These are phyloP conservation scores for Apomyelois bistriatella DNA, from an alignment of 2,888 invertebrate genomes.

Conservation along the genomic window DNA sequence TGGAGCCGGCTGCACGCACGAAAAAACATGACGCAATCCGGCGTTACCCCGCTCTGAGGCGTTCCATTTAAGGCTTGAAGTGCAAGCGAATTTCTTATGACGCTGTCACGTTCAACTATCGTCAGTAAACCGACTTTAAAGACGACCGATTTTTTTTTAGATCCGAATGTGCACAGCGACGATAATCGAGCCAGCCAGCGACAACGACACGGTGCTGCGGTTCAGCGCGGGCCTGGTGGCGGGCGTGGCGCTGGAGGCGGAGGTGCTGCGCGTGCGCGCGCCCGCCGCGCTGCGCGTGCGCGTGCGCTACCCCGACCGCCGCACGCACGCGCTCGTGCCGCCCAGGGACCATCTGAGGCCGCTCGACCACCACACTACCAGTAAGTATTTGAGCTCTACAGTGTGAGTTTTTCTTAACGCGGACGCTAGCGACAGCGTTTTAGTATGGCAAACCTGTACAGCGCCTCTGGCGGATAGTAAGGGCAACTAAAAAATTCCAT, in stretches of 20 bases:
- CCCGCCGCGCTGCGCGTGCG: constrained; percentile 87
- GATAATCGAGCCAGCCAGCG: constrained; percentile 91
- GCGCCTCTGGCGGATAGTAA: no score
- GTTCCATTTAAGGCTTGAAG: no score
- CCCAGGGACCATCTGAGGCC: constrained; percentile 83
- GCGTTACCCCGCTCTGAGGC: no score
- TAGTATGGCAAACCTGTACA: no score
- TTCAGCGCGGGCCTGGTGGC: constrained; percentile 96
- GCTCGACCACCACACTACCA: constrained; percentile 13
- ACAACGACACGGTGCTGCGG: constrained; percentile 88
- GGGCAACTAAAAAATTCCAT: no score
- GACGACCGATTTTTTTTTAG: constrained; percentile 53
- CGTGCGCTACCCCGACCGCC: constrained; percentile 95
- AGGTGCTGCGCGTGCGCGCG: constrained; percentile 88
- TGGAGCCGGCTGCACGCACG: no score
- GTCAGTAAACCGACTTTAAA: no score
- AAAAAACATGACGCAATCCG: no score
- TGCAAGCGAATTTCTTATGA: no score
- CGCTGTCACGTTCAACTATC: no score
- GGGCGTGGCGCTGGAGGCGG: constrained; percentile 92
- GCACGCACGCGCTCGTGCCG: constrained; percentile 90
- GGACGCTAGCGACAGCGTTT: neutral
- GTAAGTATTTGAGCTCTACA: constrained; percentile 11
- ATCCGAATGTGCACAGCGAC: constrained; percentile 89
- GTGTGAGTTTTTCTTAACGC: no score